A percentile compares a stretch with the other conserved stretches of the same genome.
Evolutionary conservation across 1,140 invertebrate species (phyloP).

Genomic region (Microvelia longipes): DNA sequence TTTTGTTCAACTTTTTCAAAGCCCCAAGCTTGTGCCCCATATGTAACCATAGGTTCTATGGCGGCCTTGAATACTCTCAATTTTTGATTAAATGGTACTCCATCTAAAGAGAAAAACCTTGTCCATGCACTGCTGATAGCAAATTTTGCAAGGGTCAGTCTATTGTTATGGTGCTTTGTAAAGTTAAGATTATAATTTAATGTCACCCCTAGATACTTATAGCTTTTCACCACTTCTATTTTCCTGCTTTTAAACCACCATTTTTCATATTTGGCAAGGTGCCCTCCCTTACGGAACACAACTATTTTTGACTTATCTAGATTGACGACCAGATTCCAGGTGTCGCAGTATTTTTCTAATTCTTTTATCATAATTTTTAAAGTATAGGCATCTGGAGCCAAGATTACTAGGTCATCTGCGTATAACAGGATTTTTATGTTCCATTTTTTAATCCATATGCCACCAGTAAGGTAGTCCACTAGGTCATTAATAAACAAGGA

Average conservation of each 20-base stretch:
- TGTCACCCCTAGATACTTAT: not conserved
- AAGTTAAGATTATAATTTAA: not conserved
- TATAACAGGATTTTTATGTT: not conserved
- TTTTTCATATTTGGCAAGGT: not conserved
- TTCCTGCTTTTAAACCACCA: not conserved
- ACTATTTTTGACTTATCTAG: not conserved
- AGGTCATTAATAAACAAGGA: not conserved
- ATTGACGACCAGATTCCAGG: not conserved
- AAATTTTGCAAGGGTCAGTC: not conserved
- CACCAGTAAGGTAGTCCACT: not conserved
- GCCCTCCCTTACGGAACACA: not conserved
- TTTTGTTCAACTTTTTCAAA: not conserved
- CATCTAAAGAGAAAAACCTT: not conserved
- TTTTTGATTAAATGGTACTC: not conserved
- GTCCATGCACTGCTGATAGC: not conserved
- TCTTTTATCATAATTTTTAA: not conserved
- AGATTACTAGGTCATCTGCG: not conserved
- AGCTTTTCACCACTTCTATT: not conserved
- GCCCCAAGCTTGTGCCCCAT: not conserved
- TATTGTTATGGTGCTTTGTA: not conserved
- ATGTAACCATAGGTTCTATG: not conserved
- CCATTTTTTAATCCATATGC: not conserved
- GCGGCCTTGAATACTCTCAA: not conserved
- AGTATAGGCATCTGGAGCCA: not conserved
- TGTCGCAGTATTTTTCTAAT: not conserved